These are phyloP conservation scores for Lasioglossum lativentre DNA, from an alignment of 2,888 invertebrate species.

Conservation along the genomic window DNA sequence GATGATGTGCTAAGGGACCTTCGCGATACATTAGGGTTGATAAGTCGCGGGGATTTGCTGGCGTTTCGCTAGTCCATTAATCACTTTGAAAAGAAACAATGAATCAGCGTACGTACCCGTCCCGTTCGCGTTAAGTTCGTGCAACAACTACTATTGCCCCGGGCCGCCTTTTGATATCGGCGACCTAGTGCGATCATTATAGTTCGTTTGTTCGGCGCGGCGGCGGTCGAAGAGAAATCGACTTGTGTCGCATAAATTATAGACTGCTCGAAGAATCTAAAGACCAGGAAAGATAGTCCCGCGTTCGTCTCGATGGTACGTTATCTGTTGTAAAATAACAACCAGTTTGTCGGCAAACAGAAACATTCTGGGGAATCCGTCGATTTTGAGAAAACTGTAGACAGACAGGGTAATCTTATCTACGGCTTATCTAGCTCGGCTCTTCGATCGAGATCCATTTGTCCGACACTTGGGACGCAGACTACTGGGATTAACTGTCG, in stretches of 20 bases:
- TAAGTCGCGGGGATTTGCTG: conserved; percentile 22
- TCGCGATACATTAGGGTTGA: conserved; percentile 26
- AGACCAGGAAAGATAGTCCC: background rate
- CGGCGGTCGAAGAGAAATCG: background rate
- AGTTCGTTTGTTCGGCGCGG: background rate
- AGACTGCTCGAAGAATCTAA: background rate
- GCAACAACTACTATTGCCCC: background rate
- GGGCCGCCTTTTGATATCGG: background rate
- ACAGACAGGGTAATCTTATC: conserved; percentile 32
- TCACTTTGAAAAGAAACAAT: conserved; percentile 28
- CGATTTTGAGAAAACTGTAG: conserved; percentile 1
- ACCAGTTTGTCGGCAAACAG: conserved; percentile 1
- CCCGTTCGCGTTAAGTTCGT: background rate
- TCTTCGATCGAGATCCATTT: background rate
- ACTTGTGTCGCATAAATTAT: background rate
- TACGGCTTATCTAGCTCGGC: conserved; percentile 16
- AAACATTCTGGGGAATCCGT: conserved; percentile 13
- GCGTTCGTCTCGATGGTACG: background rate
- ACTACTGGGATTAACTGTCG: background rate
- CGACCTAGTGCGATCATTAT: background rate
- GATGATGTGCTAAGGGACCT: conserved; percentile 15
- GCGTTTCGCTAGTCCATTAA: conserved; percentile 29
- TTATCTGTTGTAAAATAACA: conserved; percentile 24
- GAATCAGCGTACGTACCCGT: conserved; percentile 6
- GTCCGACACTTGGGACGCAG: background rate